Conservation (phyloP, 1,140 invertebrate genomes). For the Drosophila dunni region DNA sequence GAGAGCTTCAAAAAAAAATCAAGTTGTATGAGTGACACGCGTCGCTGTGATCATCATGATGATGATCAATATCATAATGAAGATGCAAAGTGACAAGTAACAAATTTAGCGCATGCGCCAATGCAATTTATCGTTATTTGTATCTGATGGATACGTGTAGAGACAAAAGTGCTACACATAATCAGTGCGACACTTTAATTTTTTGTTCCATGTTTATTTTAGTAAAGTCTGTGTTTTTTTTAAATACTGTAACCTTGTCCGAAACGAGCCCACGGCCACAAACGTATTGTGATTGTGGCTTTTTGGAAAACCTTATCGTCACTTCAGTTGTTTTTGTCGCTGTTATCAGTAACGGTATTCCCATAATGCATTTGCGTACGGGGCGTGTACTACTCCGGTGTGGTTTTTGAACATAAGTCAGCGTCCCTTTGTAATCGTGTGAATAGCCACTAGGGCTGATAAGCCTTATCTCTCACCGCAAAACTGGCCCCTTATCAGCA, state of each 20-base stretch:
- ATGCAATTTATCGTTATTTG: conserved; percentile 25
- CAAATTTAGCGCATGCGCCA: conserved; percentile 36
- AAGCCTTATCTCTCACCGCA: conserved; percentile 40
- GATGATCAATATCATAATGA: conserved; percentile 12
- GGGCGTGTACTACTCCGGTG: conserved; percentile 22
- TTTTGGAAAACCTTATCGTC: conserved; percentile 22
- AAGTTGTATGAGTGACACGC: conserved; percentile 26
- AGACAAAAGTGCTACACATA: conserved; percentile 1
- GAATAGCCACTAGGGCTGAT: conserved; percentile 37
- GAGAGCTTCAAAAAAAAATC: not conserved
- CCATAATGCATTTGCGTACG: conserved; percentile 48
- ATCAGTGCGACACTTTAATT: not conserved
- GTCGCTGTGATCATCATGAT: conserved; percentile 12
- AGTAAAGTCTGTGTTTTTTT: not conserved
- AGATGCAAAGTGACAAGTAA: conserved; percentile 11
- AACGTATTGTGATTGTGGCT: conserved; percentile 12
- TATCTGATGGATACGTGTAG: conserved; percentile 15
- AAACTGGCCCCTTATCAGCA: conserved; percentile 31
- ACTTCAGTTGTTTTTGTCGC: not conserved
- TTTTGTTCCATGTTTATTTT: not conserved
- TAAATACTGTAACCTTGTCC: conserved; percentile 3
- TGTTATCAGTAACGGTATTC: conserved; percentile 56
- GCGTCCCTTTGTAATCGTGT: conserved; percentile 25
- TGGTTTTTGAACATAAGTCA: conserved; percentile 39
- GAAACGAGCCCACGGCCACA: conserved; percentile 33